Evolutionary conservation across 2,888 invertebrate genomes (phyloP).

Genomic region (Leistus spinibarbis): DNA sequence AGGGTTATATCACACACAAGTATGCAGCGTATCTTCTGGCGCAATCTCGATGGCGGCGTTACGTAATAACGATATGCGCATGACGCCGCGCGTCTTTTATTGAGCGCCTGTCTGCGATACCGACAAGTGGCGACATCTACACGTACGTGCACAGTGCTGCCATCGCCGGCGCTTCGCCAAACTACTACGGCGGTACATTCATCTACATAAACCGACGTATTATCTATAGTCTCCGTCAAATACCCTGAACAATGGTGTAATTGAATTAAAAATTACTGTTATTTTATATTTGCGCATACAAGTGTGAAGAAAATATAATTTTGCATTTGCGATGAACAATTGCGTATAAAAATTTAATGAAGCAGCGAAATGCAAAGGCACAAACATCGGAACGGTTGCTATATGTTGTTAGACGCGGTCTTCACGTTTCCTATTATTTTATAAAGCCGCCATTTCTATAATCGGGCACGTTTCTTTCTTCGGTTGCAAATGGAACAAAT

Average conservation of each 20-base stretch:
- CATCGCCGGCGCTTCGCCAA: constrained; percentile 3
- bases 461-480: constrained; percentile 32
- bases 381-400: constrained; percentile 24
- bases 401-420: constrained; percentile 20
- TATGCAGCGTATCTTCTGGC: constrained; percentile 17
- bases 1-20: constrained; percentile 7
- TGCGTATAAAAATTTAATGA: constrained; percentile 21
- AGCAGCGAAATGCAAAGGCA: constrained; percentile 28
- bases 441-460: constrained; percentile 30
- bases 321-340: not conserved
- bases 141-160: constrained; percentile 24
- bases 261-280: not conserved
- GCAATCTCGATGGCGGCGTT: constrained; percentile 24
- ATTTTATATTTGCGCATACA: not conserved
- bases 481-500: constrained; percentile 34
- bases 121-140: constrained; percentile 35
- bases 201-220: constrained; percentile 12
- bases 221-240: constrained; percentile 6
- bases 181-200: constrained; percentile 17
- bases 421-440: constrained; percentile 34
- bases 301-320: not conserved
- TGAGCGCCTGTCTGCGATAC: not conserved
- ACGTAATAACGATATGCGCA: constrained; percentile 15
- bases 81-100: constrained; percentile 29
- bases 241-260: not conserved